phyloP scores from a whole-genome alignment of 37 sponge, comb jelly and placozoan genomes.

The Chondrilla cf. caribensis region DNA sequence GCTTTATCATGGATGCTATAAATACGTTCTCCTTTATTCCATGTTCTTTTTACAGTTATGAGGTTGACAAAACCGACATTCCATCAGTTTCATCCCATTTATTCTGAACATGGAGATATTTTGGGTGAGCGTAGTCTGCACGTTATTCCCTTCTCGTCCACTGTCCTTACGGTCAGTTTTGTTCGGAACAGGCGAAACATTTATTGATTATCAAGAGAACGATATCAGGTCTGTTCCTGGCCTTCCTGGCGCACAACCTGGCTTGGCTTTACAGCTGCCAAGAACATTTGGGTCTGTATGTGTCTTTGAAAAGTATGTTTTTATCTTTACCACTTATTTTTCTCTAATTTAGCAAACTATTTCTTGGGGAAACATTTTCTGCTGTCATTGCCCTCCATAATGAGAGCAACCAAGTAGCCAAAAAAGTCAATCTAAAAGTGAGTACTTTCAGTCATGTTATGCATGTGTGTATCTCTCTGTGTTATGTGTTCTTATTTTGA shows the following conservation, averaged over 20 bases:
- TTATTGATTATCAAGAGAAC: neutral
- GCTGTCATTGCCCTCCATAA: conserved; percentile 69
- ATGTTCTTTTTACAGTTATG: conserved; percentile 47
- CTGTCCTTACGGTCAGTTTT: too few species aligned
- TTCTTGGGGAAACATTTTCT: conserved; percentile 82
- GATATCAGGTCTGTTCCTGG: neutral
- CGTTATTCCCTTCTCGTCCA: too few species aligned
- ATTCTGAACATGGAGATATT: conserved; percentile 60
- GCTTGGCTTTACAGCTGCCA: conserved; percentile 6
- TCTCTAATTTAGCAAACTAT: conserved; percentile 39
- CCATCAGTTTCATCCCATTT: conserved; percentile 19
- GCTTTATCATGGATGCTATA: neutral
- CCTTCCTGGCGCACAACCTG: neutral
- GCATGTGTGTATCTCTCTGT: neutral
- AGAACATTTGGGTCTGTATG: neutral
- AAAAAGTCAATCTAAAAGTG: conserved; percentile 73
- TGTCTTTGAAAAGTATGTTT: neutral
- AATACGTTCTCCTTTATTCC: neutral
- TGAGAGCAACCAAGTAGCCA: conserved; percentile 63
- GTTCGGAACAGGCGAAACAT: neutral
- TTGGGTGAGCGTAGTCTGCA: conserved; percentile 32
- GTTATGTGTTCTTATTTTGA: too few species aligned
- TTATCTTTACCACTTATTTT: too few species aligned
- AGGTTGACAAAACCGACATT: conserved; percentile 63
- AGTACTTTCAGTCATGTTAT: too few species aligned